Evolutionary conservation across 1,140 invertebrate genomes (phyloP).

Genomic region (Drosophila pruinosa): DNA sequence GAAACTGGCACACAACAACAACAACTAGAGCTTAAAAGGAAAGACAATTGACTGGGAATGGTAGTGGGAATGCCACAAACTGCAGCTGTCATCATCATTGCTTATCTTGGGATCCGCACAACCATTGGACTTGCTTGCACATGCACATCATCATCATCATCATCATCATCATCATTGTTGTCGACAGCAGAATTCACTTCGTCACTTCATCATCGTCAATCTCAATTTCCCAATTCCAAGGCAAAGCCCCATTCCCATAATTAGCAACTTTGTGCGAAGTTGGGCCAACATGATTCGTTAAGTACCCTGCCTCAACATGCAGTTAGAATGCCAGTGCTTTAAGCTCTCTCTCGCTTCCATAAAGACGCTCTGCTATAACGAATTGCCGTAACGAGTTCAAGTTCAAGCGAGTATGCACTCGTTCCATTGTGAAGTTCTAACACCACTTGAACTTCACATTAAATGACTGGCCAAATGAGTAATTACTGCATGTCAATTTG

Average conservation of each 20-base stretch:
- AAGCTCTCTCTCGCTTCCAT: no score
- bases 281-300: background rate
- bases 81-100: slow-evolving; percentile 20
- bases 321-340: background rate
- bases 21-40: slow-evolving; percentile 16
- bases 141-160: background rate
- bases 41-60: slow-evolving; percentile 41
- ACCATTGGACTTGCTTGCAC: slow-evolving; percentile 9
- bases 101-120: slow-evolving; percentile 20
- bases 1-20: slow-evolving; percentile 33
- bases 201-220: slow-evolving; percentile 15
- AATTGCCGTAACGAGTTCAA: background rate
- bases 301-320: slow-evolving; percentile 24
- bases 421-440: background rate
- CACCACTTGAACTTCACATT: background rate
- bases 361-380: background rate
- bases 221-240: slow-evolving; percentile 34
- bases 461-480: background rate
- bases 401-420: background rate
- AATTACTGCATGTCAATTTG: background rate
- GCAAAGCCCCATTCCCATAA: slow-evolving; percentile 36
- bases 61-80: slow-evolving; percentile 32
- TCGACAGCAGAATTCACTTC: no score
- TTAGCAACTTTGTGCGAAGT: slow-evolving; percentile 38
- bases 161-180: background rate